Conservation (phyloP, 2,113 vertebrate species). For the Atherinomorus stipes region DNA sequence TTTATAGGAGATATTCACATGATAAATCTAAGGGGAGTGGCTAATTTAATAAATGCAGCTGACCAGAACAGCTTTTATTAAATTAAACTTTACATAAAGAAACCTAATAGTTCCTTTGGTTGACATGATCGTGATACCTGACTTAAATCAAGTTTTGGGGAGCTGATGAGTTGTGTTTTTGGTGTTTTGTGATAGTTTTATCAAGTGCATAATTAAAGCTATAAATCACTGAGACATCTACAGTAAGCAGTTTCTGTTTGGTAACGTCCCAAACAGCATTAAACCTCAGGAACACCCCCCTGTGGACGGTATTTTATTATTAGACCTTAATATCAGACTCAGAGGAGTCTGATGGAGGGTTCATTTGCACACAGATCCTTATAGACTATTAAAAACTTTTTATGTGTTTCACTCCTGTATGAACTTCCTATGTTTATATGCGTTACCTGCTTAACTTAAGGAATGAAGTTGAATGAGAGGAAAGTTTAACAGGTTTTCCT, state of each 20-base stretch:
- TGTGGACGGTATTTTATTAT: conserved; percentile 15
- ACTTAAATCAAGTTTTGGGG: neutral
- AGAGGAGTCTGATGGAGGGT: conserved; percentile 16
- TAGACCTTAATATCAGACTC: conserved; percentile 23
- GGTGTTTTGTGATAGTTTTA: neutral
- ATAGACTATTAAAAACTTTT: conserved; percentile 34
- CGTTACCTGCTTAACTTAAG: neutral
- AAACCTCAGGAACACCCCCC: neutral
- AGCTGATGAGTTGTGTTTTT: neutral
- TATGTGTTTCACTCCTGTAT: conserved; percentile 4
- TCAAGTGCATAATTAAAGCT: conserved; percentile 32
- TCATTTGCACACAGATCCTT: conserved; percentile 24
- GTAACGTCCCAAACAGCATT: neutral
- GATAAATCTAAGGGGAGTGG: too few species aligned
- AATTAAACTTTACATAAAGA: too few species aligned
- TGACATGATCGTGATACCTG: neutral
- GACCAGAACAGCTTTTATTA: too few species aligned
- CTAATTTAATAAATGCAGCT: too few species aligned
- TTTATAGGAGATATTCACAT: too few species aligned
- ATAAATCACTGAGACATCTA: conserved; percentile 19
- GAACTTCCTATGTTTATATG: neutral
- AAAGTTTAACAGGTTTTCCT: too few species aligned
- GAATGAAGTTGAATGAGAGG: neutral
- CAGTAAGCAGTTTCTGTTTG: conserved; percentile 16
- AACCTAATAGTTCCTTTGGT: too few species aligned